phyloP scores from a whole-genome alignment of 2,888 invertebrate species.

The Metallyticus violacea region DNA sequence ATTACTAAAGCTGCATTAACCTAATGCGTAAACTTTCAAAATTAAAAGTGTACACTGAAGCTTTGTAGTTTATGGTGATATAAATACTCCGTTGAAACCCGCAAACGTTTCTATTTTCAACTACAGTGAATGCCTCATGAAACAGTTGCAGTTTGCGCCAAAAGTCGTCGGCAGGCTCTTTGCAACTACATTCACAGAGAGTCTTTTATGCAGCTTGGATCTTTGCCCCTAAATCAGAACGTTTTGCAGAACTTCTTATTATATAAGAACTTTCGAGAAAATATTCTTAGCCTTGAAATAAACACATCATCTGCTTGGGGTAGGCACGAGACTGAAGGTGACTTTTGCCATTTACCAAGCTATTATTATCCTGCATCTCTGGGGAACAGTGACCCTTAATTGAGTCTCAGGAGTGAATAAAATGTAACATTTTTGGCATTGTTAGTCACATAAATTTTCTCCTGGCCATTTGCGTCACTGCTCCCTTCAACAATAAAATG shows the following conservation, averaged over 20 bases:
- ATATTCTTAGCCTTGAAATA: neutral
- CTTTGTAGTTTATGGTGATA: neutral
- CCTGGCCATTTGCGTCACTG: too few species aligned
- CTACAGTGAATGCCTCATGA: neutral
- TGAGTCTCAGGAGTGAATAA: too few species aligned
- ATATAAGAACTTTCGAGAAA: neutral
- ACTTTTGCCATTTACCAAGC: neutral
- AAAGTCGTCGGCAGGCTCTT: neutral
- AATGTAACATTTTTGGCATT: neutral
- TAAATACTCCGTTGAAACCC: neutral
- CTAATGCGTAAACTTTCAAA: too few species aligned
- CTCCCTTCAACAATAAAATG: too few species aligned
- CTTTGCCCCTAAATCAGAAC: neutral
- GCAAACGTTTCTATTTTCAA: neutral
- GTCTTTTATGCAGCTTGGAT: neutral
- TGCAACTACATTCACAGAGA: neutral
- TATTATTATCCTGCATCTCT: neutral
- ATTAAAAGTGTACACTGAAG: too few species aligned
- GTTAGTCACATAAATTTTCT: neutral
- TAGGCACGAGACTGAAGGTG: neutral
- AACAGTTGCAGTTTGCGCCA: neutral
- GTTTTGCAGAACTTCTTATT: neutral
- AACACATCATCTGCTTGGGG: neutral
- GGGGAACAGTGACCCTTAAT: neutral
- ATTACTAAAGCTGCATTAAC: too few species aligned